phyloP scores from a whole-genome alignment of 2,888 invertebrate species.

The Colostygia pectinataria region DNA sequence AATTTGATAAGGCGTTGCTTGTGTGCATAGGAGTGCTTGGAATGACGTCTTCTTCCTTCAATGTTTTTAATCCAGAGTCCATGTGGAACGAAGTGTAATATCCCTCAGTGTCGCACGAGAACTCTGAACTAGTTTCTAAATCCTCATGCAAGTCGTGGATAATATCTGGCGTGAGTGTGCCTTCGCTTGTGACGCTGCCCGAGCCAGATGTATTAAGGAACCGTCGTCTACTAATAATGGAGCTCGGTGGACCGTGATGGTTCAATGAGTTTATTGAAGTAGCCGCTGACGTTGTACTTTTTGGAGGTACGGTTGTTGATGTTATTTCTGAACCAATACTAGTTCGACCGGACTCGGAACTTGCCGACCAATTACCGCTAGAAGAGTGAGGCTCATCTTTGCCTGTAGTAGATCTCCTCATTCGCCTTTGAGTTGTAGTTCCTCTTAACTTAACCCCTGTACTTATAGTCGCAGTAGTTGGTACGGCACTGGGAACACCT shows the following conservation, averaged over 20 bases:
- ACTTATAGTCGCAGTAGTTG: constrained; percentile 81
- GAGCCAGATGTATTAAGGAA: constrained; percentile 90
- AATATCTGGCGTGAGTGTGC: constrained; percentile 92
- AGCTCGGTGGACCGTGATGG: constrained; percentile 86
- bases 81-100: constrained; percentile 99
- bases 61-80: constrained; percentile 95
- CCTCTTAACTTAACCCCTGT: constrained; percentile 89
- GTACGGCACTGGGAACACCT: constrained; percentile 80
- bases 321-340: constrained; percentile 93
- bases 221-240: constrained; percentile 86
- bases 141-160: constrained; percentile 92
- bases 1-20: constrained; percentile 87
- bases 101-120: constrained; percentile 98
- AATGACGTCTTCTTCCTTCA: constrained; percentile 86
- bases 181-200: constrained; percentile 92
- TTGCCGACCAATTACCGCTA: constrained; percentile 97
- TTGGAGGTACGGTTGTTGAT: constrained; percentile 86
- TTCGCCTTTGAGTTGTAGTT: constrained; percentile 87
- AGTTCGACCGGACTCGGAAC: constrained; percentile 93
- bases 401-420: constrained; percentile 85
- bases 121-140: constrained; percentile 94
- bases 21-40: constrained; percentile 89
- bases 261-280: constrained; percentile 88
- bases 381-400: constrained; percentile 94
- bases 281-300: constrained; percentile 86